These are phyloP conservation scores for Amaurobius ferox DNA, from an alignment of 2,888 invertebrate genomes.

Conservation along the genomic window DNA sequence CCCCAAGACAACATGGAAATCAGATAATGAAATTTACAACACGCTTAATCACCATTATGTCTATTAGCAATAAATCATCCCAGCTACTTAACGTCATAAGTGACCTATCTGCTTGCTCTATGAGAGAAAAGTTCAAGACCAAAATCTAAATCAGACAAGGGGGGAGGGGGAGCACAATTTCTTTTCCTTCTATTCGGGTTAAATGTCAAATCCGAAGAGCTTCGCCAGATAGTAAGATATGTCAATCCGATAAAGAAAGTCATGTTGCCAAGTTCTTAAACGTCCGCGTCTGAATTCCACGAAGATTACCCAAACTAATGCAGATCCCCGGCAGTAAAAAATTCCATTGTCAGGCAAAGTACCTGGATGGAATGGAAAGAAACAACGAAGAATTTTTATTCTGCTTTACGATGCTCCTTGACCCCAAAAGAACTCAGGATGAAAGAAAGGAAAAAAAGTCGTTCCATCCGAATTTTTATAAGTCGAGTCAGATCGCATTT, in stretches of 20 bases:
- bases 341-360: slow-evolving; percentile 1
- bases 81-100: background rate
- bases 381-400: slow-evolving; percentile 51
- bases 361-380: background rate
- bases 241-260: slow-evolving; percentile 30
- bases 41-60: background rate
- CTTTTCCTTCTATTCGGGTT: background rate
- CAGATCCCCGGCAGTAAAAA: background rate
- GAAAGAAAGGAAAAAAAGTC: background rate
- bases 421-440: slow-evolving; percentile 38
- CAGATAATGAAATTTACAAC: background rate
- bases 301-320: slow-evolving; percentile 1
- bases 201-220: slow-evolving; percentile 41
- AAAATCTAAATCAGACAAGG: too few relatives aligned
- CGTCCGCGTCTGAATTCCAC: background rate
- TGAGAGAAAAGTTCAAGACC: background rate
- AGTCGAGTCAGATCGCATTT: background rate
- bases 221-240: slow-evolving; percentile 32
- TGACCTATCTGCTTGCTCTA: too few relatives aligned
- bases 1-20: background rate
- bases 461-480: slow-evolving; percentile 4
- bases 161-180: background rate
- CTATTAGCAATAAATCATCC: background rate
- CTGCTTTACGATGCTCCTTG: slow-evolving; percentile 57
- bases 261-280: background rate